These are phyloP conservation scores for Eupithecia centaureata DNA, from an alignment of 2,888 invertebrate genomes.

Conservation along the genomic window DNA sequence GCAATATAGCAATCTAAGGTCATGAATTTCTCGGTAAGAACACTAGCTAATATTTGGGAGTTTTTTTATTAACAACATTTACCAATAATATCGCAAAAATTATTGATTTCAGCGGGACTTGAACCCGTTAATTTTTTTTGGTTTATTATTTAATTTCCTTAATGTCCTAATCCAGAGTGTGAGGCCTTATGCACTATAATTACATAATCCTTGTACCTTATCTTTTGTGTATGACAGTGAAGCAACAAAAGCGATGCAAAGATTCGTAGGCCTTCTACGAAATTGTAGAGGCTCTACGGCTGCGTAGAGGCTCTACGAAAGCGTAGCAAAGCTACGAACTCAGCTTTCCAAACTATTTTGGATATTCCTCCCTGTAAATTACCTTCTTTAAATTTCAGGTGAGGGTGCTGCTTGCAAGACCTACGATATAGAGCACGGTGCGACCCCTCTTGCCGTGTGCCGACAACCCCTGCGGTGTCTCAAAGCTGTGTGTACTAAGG, in stretches of 20 bases:
- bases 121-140: too few relatives aligned
- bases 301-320: conserved; percentile 8
- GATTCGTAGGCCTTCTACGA: background rate
- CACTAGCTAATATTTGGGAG: background rate
- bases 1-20: background rate
- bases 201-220: background rate
- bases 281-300: background rate
- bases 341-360: background rate
- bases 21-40: background rate
- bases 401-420: conserved; percentile 67
- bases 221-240: too few relatives aligned
- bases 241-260: background rate
- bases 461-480: conserved; percentile 65
- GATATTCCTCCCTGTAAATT: background rate
- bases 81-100: too few relatives aligned
- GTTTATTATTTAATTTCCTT: too few relatives aligned
- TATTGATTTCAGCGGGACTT: too few relatives aligned
- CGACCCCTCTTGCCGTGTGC: conserved; percentile 75
- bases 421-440: conserved; percentile 76
- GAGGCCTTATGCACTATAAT: too few relatives aligned
- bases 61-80: too few relatives aligned
- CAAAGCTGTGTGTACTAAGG: conserved; percentile 63
- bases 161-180: too few relatives aligned
- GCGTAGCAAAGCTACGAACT: conserved; percentile 3
- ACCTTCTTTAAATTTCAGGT: conserved; percentile 56